A percentile compares a stretch with the other conserved stretches of the same genome.
These are phyloP conservation scores for Corydoras maculifer DNA, from an alignment of 2,113 vertebrate genomes.

Conservation along the genomic window DNA sequence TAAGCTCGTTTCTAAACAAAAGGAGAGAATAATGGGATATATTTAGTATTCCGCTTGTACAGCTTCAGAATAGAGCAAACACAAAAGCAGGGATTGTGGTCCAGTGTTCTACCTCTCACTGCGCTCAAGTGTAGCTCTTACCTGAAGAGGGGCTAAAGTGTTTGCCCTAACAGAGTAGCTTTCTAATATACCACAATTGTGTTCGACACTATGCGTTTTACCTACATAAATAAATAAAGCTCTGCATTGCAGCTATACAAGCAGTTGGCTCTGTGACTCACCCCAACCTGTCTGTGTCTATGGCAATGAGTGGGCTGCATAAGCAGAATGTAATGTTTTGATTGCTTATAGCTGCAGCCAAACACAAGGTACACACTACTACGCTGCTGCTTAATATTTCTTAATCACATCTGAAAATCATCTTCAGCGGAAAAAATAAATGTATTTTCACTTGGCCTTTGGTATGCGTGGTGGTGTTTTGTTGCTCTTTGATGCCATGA, in stretches of 20 bases:
- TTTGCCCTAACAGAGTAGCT: constrained; percentile 29
- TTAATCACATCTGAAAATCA: no score
- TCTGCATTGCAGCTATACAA: constrained; percentile 29
- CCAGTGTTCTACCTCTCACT: constrained; percentile 20
- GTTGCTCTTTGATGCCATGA: neutral
- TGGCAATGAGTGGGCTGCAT: constrained; percentile 12
- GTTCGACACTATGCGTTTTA: constrained; percentile 6
- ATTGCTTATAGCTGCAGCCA: constrained; percentile 6
- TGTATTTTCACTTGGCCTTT: no score
- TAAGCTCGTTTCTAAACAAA: constrained; percentile 24
- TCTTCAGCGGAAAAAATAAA: no score
- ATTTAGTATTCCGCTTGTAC: constrained; percentile 40
- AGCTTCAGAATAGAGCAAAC: constrained; percentile 29
- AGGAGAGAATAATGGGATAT: constrained; percentile 31
- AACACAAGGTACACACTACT: neutral
- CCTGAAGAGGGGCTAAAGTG: constrained; percentile 47
- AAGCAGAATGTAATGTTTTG: constrained; percentile 21
- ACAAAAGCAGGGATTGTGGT: constrained; percentile 31
- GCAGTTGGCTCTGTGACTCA: constrained; percentile 23
- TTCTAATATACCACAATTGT: constrained; percentile 29
- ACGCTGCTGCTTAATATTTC: neutral
- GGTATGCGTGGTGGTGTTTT: no score
- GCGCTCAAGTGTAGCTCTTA: constrained; percentile 31
- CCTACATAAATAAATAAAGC: constrained; percentile 4
- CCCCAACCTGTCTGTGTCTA: constrained; percentile 19